phyloP scores from a whole-genome alignment of 2,113 vertebrate genomes.

The Phaethon lepturus region DNA sequence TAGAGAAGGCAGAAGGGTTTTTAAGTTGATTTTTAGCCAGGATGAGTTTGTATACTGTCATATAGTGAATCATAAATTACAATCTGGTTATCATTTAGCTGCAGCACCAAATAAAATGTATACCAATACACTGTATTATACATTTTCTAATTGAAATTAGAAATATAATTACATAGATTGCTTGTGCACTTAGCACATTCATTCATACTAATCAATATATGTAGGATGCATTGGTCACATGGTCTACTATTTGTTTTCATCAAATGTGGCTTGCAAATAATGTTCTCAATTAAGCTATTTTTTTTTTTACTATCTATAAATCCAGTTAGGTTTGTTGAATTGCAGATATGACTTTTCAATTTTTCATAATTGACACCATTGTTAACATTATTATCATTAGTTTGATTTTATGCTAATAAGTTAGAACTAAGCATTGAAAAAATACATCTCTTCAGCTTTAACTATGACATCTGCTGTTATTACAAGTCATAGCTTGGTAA shows the following conservation, averaged over 20 bases:
- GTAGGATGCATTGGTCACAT: neutral
- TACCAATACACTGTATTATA: neutral
- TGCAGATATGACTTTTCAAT: neutral
- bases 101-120: neutral
- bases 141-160: neutral
- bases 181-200: neutral
- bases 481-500: neutral
- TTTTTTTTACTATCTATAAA: neutral
- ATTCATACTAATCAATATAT: neutral
- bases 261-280: neutral
- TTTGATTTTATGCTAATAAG: neutral
- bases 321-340: neutral
- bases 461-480: neutral
- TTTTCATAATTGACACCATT: neutral
- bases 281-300: neutral
- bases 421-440: neutral
- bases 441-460: neutral
- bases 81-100: neutral
- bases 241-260: neutral
- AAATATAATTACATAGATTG: neutral
- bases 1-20: neutral
- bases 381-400: neutral
- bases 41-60: neutral
- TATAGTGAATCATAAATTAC: neutral
- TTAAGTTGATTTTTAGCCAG: neutral